These are phyloP conservation scores for Spisula subtruncata DNA, from an alignment of 2,888 invertebrate species.

Conservation along the genomic window DNA sequence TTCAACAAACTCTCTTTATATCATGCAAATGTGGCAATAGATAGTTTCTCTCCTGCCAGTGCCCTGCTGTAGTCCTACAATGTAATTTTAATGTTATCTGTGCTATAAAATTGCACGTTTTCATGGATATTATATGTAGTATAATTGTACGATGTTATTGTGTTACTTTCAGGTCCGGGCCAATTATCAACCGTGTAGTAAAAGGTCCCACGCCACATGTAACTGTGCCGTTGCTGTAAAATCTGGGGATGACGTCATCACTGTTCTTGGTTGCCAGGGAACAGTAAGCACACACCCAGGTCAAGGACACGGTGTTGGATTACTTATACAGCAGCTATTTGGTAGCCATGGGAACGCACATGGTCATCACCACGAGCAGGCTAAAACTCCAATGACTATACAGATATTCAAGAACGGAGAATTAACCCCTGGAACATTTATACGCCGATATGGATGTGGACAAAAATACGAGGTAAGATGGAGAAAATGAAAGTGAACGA, in stretches of 20 bases:
- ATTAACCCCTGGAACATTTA: slow-evolving; percentile 76
- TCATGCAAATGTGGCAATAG: too few relatives aligned
- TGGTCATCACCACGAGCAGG: slow-evolving; percentile 53
- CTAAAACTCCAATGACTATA: slow-evolving; percentile 73
- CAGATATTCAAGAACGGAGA: slow-evolving; percentile 80
- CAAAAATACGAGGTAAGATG: slow-evolving; percentile 80
- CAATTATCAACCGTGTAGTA: slow-evolving; percentile 72
- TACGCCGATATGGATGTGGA: slow-evolving; percentile 78
- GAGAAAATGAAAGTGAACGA: too few relatives aligned
- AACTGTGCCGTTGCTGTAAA: slow-evolving; percentile 79
- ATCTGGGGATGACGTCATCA: slow-evolving; percentile 82
- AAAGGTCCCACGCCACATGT: slow-evolving; percentile 71
- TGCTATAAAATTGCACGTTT: too few relatives aligned
- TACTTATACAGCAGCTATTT: slow-evolving; percentile 69
- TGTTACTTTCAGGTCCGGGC: slow-evolving; percentile 71
- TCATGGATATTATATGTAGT: too few relatives aligned
- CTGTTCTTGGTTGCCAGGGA: slow-evolving; percentile 76
- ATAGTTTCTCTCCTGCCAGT: too few relatives aligned
- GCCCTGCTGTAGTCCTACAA: too few relatives aligned
- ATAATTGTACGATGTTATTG: background rate
- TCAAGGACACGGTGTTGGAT: slow-evolving; percentile 68
- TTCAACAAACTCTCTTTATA: too few relatives aligned
- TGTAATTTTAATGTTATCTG: too few relatives aligned
- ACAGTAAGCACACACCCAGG: slow-evolving; percentile 51
- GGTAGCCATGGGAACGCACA: slow-evolving; percentile 60